A percentile compares a stretch with the other conserved stretches of the same genome.
phyloP scores from a whole-genome alignment of 2,888 invertebrate species.

The Kuschelorhynchus macadamiae region DNA sequence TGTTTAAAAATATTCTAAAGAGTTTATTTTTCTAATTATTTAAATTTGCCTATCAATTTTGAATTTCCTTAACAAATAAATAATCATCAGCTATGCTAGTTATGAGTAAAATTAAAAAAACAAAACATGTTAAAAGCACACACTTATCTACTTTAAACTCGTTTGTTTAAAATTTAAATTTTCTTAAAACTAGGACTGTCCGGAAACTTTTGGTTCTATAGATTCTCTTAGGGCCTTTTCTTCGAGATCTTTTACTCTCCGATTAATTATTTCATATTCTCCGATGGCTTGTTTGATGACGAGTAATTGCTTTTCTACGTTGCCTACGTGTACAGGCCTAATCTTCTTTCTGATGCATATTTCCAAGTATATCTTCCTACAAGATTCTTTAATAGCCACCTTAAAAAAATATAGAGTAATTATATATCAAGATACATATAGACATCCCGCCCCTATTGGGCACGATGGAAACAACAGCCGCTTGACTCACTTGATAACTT shows the following conservation, averaged over 20 bases:
- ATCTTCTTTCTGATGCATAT: constrained; percentile 50
- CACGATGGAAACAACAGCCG: too few species aligned
- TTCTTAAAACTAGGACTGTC: not conserved
- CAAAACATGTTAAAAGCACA: too few species aligned
- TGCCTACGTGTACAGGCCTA: constrained; percentile 37
- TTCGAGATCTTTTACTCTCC: constrained; percentile 32
- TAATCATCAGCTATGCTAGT: too few species aligned
- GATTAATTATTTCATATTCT: constrained; percentile 50
- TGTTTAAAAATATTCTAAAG: too few species aligned
- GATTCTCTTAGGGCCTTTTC: constrained; percentile 44
- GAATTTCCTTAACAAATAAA: too few species aligned
- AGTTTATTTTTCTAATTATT: too few species aligned
- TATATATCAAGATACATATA: too few species aligned
- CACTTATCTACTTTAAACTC: too few species aligned
- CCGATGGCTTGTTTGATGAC: constrained; percentile 50
- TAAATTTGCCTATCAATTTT: too few species aligned
- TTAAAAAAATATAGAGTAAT: constrained; percentile 18
- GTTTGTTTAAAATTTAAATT: too few species aligned
- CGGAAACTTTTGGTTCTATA: constrained; percentile 38
- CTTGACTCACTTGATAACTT: not conserved
- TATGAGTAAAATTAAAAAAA: too few species aligned
- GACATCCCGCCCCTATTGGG: too few species aligned
- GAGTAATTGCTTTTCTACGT: constrained; percentile 49
- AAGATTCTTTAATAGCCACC: constrained; percentile 48
- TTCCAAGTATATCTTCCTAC: constrained; percentile 49